Evolutionary conservation across 2,113 vertebrate genomes (phyloP), one percentile per base, ranked within the genome.

Genomic region (Misgurnus mizolepis): DNA sequence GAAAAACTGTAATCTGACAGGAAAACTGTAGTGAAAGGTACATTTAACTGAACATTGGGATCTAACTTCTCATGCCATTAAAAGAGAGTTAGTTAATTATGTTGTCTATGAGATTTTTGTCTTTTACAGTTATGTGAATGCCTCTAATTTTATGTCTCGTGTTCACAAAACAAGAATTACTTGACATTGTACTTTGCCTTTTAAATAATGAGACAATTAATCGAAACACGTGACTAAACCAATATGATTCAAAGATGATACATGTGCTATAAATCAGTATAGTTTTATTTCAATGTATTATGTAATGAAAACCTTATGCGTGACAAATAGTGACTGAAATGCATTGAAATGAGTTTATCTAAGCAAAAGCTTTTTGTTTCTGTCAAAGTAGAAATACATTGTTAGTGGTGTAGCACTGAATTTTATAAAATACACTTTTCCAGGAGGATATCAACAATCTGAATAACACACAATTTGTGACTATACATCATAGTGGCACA

Each of bases 301-400:
- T 53, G 4, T 53, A 12, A 14, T 53, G 14, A 14, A 53, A 53
- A 14, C 14, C 12, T 15, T 53, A 17, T 22, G 15, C 12, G 11
- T 53, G 50, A 14, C 50, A 53, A 14, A 15, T 14, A 53, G 12
- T 12, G 8, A 45, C 6, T 45, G 43, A 45, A 45, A 7, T 45
- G 43, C 43, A 45, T 8, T 34, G 27, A 34, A 34, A 34, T 34
- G 27, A 34, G 66, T 76, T 76, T 53, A 11, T 45, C 34, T 76
- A 1, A n/a, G 27, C 65, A 61, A 27, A 66, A 40, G 34, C 60
- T 49, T 64, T 27, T 4, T 61, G 60, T 67, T 67, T 80, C 18
- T 58, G 55, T 83, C 76, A 61, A 69, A 69, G 27, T 71, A 76
- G 7, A 79, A 79, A 69, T 66, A 68, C 49, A 75, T n/a, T 62